Conservation (phyloP, 2,797 vertebrate genomes). For the Phoebastria nigripes region DNA sequence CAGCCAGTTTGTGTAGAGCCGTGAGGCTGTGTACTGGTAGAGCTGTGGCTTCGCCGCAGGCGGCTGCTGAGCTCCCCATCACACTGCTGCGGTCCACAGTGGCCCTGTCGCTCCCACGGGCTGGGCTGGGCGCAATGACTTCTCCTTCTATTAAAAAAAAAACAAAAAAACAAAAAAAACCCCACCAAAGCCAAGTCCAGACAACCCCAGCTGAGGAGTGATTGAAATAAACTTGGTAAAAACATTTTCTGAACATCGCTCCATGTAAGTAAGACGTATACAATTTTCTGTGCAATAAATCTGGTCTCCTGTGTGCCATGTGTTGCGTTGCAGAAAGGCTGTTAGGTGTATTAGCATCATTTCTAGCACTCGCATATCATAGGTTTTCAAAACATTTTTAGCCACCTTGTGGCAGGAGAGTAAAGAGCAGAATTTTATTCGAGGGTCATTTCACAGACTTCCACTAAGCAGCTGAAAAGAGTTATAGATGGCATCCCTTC, state of each 20-base stretch:
- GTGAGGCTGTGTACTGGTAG: neutral
- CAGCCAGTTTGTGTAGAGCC: neutral
- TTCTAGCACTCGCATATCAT: neutral
- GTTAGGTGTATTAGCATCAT: neutral
- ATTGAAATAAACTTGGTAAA: neutral
- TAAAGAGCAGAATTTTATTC: slow-evolving; percentile 49
- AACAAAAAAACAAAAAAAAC: too few species aligned
- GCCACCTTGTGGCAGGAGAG: slow-evolving; percentile 71
- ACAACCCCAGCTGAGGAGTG: neutral
- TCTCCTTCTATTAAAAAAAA: neutral
- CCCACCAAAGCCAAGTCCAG: neutral
- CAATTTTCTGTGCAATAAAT: neutral
- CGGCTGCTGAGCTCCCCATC: neutral
- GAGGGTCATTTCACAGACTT: neutral
- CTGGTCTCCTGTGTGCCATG: neutral
- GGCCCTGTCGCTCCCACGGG: accelerated
- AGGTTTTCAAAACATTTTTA: neutral
- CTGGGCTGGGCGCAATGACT: neutral
- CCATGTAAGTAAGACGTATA: neutral
- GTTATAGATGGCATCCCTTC: accelerated
- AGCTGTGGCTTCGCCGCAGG: neutral
- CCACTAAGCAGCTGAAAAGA: neutral
- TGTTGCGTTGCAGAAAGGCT: neutral
- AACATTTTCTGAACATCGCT: neutral
- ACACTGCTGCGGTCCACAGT: accelerated